A percentile compares a stretch with the other conserved stretches of the same genome.
Conservation (phyloP, 2,888 invertebrate species). For the Pollenia griseotomentosa region DNA sequence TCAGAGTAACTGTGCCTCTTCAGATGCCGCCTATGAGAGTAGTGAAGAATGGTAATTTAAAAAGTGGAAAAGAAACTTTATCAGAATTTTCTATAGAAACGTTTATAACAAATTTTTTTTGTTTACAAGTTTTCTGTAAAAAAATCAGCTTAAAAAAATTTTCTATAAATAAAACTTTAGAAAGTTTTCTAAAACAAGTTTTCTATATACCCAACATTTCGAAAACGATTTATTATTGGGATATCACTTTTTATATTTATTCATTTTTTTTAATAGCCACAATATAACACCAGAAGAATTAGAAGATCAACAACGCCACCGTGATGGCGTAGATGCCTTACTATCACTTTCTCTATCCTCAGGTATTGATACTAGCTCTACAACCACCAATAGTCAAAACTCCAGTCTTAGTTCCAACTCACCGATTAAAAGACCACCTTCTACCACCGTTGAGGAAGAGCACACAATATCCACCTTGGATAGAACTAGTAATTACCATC, state of each 20-base stretch:
- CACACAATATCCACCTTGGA: slow-evolving; percentile 77
- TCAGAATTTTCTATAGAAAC: background rate
- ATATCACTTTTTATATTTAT: background rate
- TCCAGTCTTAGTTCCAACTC: slow-evolving; percentile 76
- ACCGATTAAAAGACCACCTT: slow-evolving; percentile 83
- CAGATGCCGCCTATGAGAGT: slow-evolving; percentile 86
- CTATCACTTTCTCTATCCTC: slow-evolving; percentile 91
- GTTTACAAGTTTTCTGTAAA: too few species aligned
- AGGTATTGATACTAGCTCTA: slow-evolving; percentile 79
- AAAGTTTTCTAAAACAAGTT: too few species aligned
- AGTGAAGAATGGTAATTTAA: slow-evolving; percentile 85
- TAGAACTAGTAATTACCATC: slow-evolving; percentile 68
- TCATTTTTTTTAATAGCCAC: slow-evolving; percentile 76
- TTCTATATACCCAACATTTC: too few species aligned
- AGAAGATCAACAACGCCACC: slow-evolving; percentile 89
- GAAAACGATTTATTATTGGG: background rate
- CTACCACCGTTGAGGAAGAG: slow-evolving; percentile 80
- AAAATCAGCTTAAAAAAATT: too few species aligned
- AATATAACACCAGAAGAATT: slow-evolving; percentile 85
- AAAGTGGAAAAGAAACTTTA: too few species aligned
- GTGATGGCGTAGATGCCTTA: slow-evolving; percentile 91
- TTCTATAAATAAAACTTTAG: too few species aligned
- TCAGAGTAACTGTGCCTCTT: slow-evolving; percentile 84
- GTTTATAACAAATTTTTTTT: background rate
- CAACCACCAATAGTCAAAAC: slow-evolving; percentile 73